Base-by-base conservation (phyloP, 1,140 invertebrate genomes). In the Hyles vespertilio region DNA sequence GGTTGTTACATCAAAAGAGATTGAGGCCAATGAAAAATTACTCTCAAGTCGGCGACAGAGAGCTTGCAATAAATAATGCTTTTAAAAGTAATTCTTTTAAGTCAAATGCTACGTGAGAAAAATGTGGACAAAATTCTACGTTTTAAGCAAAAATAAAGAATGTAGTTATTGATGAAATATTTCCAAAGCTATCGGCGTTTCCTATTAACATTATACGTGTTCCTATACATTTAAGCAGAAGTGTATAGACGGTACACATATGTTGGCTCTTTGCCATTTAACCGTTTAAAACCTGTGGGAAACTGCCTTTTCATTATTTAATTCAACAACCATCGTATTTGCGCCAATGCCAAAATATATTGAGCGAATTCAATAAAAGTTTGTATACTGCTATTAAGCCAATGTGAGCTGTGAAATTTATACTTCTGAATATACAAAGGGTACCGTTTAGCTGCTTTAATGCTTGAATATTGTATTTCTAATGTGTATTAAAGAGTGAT, bases 281-380 rank as follows among this genome's bases (percentile, higher is more conserved):
- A 58, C 60, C 74, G 70, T 75, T 79, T 79, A 78, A 80, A 82
- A 79, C 74, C 75, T 79, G 75, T 67, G 72, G 66, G 59, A 70
- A 80, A 81, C 70, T 69, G 75, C 70, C 72, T 69, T 81, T 73
- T 74, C 69, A 79, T 74, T 79, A 79, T 84, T 84, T 77, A 80
- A 82, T 82, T 81, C 75, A 78, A 84, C 77, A 78, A 81, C 71
- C 74, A 64, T 68, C 68, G 69, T 74, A 79, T 80, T 80, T 81
- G 77, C 65, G 68, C 70, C 77, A 67, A 70, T 70, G 74, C 77
- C 78, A 81, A 79, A 77, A 76, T 72, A 74, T 76, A 74, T 73
- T 63, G 61, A 68, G 65, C 63, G 64, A 65, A 65, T 74, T 77
- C 71, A 70, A 74, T 76, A 73, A 72, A 72, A 71, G 51, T 68